phyloP scores from a whole-genome alignment of 2,888 invertebrate genomes.

The Octodonta nipae region DNA sequence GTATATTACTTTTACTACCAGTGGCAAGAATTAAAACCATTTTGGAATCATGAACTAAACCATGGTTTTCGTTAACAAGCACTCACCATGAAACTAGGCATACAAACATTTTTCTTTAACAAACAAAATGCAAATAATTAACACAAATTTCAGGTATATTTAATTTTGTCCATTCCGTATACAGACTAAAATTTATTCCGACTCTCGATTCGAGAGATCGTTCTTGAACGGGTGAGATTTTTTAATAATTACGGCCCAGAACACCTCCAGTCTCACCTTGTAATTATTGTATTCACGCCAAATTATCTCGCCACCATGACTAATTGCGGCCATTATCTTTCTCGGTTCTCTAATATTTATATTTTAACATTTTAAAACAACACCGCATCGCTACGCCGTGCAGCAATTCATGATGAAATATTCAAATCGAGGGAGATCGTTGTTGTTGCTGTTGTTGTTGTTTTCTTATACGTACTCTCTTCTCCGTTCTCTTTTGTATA shows the following conservation, averaged over 20 bases:
- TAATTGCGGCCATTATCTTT: slow-evolving; percentile 7
- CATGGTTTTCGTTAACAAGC: too few relatives aligned
- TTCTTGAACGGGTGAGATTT: background rate
- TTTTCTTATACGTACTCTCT: too few relatives aligned
- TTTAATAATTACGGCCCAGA: slow-evolving; percentile 1
- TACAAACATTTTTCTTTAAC: too few relatives aligned
- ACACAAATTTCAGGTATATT: background rate
- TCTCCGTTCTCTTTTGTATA: too few relatives aligned
- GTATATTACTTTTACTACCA: too few relatives aligned
- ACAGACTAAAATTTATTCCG: background rate
- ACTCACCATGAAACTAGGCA: too few relatives aligned
- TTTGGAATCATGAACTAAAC: too few relatives aligned
- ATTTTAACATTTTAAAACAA: slow-evolving; percentile 4
- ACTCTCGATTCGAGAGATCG: background rate
- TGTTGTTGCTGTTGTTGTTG: too few relatives aligned
- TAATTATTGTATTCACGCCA: slow-evolving; percentile 9
- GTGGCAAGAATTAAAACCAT: too few relatives aligned
- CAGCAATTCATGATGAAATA: slow-evolving; percentile 1
- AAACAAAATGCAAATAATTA: background rate
- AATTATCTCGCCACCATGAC: slow-evolving; percentile 9
- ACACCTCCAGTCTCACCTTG: slow-evolving; percentile 7
- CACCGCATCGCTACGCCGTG: slow-evolving; percentile 1
- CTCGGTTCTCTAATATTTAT: slow-evolving; percentile 6
- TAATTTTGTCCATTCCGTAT: too few relatives aligned
- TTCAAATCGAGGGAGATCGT: too few relatives aligned